Conservation (phyloP, 2,113 vertebrate species). For the Xyliphius kryptos region DNA sequence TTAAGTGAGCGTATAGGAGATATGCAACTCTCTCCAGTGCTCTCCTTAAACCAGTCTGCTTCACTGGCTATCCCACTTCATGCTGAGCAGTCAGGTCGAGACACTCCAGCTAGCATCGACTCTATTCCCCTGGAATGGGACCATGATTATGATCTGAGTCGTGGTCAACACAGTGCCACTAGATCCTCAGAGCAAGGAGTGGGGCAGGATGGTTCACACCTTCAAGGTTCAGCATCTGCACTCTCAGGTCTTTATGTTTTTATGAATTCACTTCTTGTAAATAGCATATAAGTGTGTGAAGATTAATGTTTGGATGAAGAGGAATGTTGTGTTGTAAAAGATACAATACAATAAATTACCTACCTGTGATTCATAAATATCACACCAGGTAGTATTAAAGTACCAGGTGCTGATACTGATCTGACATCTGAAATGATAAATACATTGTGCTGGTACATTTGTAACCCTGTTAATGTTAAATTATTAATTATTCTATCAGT, state of each 20-base stretch:
- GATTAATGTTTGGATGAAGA: too few species aligned
- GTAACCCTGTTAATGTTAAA: too few species aligned
- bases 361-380: too few species aligned
- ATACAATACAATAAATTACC: too few species aligned
- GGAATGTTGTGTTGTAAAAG: too few species aligned
- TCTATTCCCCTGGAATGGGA: slow-evolving; percentile 98
- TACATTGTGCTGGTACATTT: too few species aligned
- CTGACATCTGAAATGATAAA: too few species aligned
- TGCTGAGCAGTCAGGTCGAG: slow-evolving; percentile 82
- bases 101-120: slow-evolving; percentile 92
- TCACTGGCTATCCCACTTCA: slow-evolving; percentile 77
- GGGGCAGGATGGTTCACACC: slow-evolving; percentile 69
- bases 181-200: slow-evolving; percentile 69
- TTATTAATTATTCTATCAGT: too few species aligned
- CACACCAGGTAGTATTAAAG: too few species aligned
- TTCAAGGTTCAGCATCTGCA: slow-evolving; percentile 67
- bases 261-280: too few species aligned
- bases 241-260: slow-evolving; percentile 75
- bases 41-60: slow-evolving; percentile 83
- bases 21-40: slow-evolving; percentile 77
- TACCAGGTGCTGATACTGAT: too few species aligned
- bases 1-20: slow-evolving; percentile 82
- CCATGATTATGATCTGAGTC: slow-evolving; percentile 95
- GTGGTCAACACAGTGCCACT: slow-evolving; percentile 78
- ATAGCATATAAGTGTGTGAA: too few species aligned